phyloP scores from a whole-genome alignment of 2,888 invertebrate genomes.

The Netelia inedita region DNA sequence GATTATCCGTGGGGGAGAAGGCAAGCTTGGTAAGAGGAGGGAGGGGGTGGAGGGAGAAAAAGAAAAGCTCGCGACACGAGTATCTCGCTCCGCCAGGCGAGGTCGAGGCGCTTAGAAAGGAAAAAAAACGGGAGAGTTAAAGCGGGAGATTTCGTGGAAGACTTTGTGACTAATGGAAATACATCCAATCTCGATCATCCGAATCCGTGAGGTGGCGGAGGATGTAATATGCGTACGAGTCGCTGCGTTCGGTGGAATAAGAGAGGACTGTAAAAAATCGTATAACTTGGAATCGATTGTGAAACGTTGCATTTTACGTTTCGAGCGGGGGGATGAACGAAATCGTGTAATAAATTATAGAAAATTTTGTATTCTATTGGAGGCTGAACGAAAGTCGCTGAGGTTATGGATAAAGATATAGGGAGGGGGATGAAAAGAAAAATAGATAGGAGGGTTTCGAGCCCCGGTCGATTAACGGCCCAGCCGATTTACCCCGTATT shows the following conservation, averaged over 20 bases:
- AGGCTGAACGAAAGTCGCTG: neutral
- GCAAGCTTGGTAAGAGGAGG: neutral
- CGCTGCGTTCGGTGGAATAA: neutral
- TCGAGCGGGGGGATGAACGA: neutral
- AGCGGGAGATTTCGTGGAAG: conserved; percentile 16
- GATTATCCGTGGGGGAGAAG: conserved; percentile 67
- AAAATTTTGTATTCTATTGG: conserved; percentile 23
- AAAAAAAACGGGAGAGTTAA: conserved; percentile 11
- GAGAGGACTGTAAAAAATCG: neutral
- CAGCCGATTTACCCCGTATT: conserved; percentile 51
- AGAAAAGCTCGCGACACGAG: conserved; percentile 40
- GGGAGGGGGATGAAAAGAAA: conserved; percentile 9
- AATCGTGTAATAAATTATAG: conserved; percentile 23
- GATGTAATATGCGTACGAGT: neutral
- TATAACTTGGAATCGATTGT: neutral
- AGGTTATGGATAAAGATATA: neutral
- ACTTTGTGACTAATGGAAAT: conserved; percentile 45
- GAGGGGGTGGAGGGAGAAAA: conserved; percentile 22
- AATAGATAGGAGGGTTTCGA: conserved; percentile 35
- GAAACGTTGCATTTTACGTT: conserved; percentile 29
- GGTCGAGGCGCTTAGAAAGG: conserved; percentile 31
- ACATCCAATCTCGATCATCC: conserved; percentile 60
- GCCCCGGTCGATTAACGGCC: conserved; percentile 56
- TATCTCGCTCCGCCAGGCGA: conserved; percentile 15
- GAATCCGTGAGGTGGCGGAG: conserved; percentile 34